Conservation (phyloP, 2,888 invertebrate species). For the Diaphora mendica region DNA sequence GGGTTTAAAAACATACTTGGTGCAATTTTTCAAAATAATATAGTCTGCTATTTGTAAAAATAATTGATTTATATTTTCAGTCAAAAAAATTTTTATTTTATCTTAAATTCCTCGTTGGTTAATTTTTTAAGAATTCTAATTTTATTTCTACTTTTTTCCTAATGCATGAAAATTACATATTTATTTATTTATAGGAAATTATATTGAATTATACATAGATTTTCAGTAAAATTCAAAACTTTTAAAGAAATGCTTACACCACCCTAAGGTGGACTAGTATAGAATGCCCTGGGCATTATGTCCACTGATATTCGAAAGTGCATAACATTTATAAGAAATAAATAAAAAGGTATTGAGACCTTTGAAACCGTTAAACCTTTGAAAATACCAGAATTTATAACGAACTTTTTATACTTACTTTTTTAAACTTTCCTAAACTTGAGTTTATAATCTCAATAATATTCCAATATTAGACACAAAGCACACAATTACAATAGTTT, state of each 20-base stretch:
- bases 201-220: background rate
- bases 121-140: background rate
- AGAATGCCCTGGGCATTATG: too few relatives aligned
- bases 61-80: background rate
- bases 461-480: background rate
- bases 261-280: too few relatives aligned
- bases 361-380: background rate
- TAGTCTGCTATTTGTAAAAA: background rate
- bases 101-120: background rate
- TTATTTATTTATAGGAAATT: too few relatives aligned
- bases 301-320: too few relatives aligned
- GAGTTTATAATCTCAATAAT: background rate
- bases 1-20: background rate
- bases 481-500: background rate
- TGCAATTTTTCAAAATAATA: background rate
- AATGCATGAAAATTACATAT: background rate
- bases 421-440: constrained; percentile 14
- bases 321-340: background rate
- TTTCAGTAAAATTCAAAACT: background rate
- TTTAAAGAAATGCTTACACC: background rate
- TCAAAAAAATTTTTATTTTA: background rate
- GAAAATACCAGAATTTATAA: background rate
- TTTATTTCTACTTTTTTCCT: background rate
- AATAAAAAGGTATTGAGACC: too few relatives aligned
- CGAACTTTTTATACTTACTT: constrained; percentile 12